Evolutionary conservation across 1,140 invertebrate species (phyloP), one percentile per base, ranked within the genome.

Genomic region (Aphidius ervi): DNA sequence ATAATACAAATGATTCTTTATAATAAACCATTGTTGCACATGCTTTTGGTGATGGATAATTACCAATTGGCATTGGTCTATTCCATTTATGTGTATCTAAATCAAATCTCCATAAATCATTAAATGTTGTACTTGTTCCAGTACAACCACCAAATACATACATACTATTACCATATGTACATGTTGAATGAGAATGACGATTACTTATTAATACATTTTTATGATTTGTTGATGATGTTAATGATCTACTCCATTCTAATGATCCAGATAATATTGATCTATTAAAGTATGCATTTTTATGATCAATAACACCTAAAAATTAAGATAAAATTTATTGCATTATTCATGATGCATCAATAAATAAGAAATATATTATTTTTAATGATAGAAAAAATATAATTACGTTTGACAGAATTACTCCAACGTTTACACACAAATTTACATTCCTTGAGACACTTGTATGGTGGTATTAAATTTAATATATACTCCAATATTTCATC

Each of bases 121-220:
- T 98, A 70, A 98, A 98, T 8, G 95, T 94, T 20, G 96, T 98
- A 68, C 89, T 90, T 45, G 92, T 90, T 41, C 91, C 90, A n/a
- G 94, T 96, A 67, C 93, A 97, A 1, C 96, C 96, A 52, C 95
- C 95, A 85, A 98, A 98, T 41, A 98, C 86, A 76, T 93, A 98
- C 92, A 98, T 92, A 4, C 85, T 89, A 77, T 91, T 91, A 53
- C 86, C 85, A 74, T 88, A 84, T 59, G 90, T 87, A 71, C 90
- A 94, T 48, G 94, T 91, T 64, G 92, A 88, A 84, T 97, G 95
- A 1, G 94, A 95, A 80, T 94, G 95, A 63, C 95, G 83, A 75
- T 93, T 93, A 5, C 91, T 88, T 65, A 97, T 95, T 16, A 85
- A 86, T 16, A 86, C 85, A 48, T 82, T 72, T 70, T 83, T 83